phyloP scores from a whole-genome alignment of 2,113 vertebrate species.

The Sialia sialis region DNA sequence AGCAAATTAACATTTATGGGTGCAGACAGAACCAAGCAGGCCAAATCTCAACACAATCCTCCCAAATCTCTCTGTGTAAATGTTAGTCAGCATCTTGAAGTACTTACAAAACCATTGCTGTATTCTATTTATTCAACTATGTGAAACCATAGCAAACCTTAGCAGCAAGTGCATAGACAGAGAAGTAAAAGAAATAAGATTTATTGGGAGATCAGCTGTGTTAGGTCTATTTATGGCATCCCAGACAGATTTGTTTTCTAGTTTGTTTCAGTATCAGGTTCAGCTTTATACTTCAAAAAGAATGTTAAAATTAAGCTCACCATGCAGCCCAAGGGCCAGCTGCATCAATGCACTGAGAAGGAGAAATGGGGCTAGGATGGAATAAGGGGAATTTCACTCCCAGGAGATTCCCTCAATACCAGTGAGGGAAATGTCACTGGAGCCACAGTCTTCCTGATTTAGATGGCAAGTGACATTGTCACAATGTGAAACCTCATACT shows the following conservation, averaged over 20 bases:
- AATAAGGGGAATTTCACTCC: not conserved
- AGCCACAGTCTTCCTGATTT: not conserved
- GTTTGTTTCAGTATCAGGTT: not conserved
- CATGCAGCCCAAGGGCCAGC: not conserved
- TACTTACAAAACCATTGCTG: not conserved
- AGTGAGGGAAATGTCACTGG: not conserved
- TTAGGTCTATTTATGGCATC: not conserved
- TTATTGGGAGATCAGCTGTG: not conserved
- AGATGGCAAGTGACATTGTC: not conserved
- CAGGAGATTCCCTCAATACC: not conserved
- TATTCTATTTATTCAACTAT: not conserved
- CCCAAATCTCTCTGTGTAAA: not conserved
- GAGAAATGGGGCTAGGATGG: not conserved
- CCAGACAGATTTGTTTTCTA: not conserved
- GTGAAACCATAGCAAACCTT: not conserved
- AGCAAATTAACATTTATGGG: not conserved
- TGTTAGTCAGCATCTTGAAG: not conserved
- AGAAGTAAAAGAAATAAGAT: not conserved
- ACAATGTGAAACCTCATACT: not conserved
- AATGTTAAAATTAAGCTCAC: not conserved
- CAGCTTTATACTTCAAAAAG: not conserved
- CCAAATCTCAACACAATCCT: not conserved
- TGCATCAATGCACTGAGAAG: not conserved
- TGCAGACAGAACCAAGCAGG: not conserved
- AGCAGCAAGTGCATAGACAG: not conserved